phyloP scores from a whole-genome alignment of 2,888 invertebrate genomes.

The Cheilosia pagana region DNA sequence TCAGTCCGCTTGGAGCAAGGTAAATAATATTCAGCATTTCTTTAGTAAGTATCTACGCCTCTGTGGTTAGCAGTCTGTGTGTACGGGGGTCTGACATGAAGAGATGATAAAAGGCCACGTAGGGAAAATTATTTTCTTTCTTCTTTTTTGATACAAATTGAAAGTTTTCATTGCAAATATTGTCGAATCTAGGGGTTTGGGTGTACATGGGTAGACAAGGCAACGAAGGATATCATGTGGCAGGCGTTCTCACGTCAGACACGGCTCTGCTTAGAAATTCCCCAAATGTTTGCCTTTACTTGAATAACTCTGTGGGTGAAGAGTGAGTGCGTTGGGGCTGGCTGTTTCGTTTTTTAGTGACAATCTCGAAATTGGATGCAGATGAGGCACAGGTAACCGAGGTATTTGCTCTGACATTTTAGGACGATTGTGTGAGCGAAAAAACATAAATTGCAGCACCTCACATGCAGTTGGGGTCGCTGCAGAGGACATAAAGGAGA shows the following conservation, averaged over 20 bases:
- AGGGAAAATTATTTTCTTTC: neutral
- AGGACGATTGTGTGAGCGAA: neutral
- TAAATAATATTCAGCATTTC: neutral
- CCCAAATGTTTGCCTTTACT: conserved; percentile 11
- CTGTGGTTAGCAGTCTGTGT: neutral
- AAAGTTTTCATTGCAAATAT: conserved; percentile 15
- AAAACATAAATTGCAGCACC: neutral
- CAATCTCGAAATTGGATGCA: neutral
- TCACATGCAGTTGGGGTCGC: conserved; percentile 3
- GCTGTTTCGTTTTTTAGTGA: neutral
- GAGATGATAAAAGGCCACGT: neutral
- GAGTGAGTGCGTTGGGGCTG: neutral
- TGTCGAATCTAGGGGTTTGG: neutral
- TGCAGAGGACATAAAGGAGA: neutral
- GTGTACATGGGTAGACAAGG: neutral
- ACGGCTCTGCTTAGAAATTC: conserved; percentile 7
- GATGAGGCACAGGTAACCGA: neutral
- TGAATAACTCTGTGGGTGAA: neutral
- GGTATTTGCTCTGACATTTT: conserved; percentile 2
- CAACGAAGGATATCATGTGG: neutral
- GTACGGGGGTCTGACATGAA: conserved; percentile 1
- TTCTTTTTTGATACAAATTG: conserved; percentile 17
- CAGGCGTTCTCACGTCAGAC: neutral
- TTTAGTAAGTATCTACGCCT: neutral
- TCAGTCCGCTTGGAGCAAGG: neutral